phyloP scores from a whole-genome alignment of 2,113 vertebrate genomes.

The Corydoras maculifer region DNA sequence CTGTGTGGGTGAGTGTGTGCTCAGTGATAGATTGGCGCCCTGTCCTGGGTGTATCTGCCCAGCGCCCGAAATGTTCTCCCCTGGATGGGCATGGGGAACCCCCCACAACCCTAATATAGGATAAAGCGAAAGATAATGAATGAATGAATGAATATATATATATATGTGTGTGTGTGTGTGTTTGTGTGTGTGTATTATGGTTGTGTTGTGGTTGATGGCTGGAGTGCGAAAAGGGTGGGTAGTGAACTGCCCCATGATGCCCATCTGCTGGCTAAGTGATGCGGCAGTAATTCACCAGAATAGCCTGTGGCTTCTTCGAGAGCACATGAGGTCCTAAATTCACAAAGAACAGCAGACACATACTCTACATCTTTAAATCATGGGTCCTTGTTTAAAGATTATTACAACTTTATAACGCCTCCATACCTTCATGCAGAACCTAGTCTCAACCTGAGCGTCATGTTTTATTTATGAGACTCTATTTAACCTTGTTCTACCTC shows the following conservation, averaged over 20 bases:
- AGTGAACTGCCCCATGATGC: neutral
- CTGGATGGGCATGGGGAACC: too few species aligned
- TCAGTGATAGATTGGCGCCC: too few species aligned
- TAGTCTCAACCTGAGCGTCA: constrained; percentile 51
- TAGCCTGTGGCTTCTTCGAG: constrained; percentile 31
- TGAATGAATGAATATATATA: too few species aligned
- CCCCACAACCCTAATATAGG: too few species aligned
- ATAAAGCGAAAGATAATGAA: too few species aligned
- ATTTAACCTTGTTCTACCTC: constrained; percentile 53
- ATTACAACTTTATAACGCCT: constrained; percentile 39
- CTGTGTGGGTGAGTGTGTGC: too few species aligned
- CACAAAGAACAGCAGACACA: neutral
- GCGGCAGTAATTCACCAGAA: constrained; percentile 44
- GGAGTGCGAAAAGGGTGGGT: neutral
- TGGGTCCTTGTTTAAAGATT: constrained; percentile 28
- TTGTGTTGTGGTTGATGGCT: neutral
- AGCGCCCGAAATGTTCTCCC: too few species aligned
- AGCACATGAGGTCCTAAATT: constrained; percentile 33
- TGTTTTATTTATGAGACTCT: constrained; percentile 67
- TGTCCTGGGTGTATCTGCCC: too few species aligned
- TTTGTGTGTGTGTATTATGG: too few species aligned
- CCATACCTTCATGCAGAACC: constrained; percentile 4
- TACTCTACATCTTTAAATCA: constrained; percentile 22
- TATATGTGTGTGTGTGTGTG: too few species aligned
- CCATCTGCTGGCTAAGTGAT: constrained; percentile 41